phyloP scores from a whole-genome alignment of 2,888 invertebrate species.

The Ypsolopha sequella region DNA sequence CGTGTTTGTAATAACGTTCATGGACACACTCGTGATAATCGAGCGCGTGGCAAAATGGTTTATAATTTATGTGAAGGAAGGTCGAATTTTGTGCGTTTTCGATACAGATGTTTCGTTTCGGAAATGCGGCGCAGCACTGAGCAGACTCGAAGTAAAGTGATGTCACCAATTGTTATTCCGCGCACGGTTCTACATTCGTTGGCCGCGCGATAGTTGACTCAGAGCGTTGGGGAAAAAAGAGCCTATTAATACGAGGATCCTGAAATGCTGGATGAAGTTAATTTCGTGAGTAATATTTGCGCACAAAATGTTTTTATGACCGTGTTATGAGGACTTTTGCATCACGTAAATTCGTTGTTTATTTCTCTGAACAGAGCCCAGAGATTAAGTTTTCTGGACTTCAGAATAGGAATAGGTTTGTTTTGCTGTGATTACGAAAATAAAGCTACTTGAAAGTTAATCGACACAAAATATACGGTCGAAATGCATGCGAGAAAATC shows the following conservation, averaged over 20 bases:
- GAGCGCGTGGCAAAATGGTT: slow-evolving; percentile 20
- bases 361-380: too few species aligned
- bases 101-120: slow-evolving; percentile 22
- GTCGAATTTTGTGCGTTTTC: slow-evolving; percentile 22
- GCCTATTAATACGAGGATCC: background rate
- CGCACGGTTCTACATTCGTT: slow-evolving; percentile 34
- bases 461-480: too few species aligned
- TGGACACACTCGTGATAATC: slow-evolving; percentile 25
- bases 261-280: background rate
- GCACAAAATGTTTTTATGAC: background rate
- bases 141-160: slow-evolving; percentile 44
- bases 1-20: slow-evolving; percentile 33
- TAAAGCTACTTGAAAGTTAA: too few species aligned
- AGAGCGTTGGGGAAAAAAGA: slow-evolving; percentile 31
- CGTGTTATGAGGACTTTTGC: background rate
- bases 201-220: slow-evolving; percentile 43
- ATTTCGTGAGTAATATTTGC: background rate
- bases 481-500: too few species aligned
- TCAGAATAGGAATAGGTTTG: too few species aligned
- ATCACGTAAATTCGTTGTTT: too few species aligned
- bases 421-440: too few species aligned
- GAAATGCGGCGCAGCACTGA: slow-evolving; percentile 23
- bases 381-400: too few species aligned
- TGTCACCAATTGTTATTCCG: slow-evolving; percentile 62
- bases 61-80: slow-evolving; percentile 22